Evolutionary conservation across 92 coral and sea anemone species (phyloP), one percentile per base, ranked within the genome.

Genomic region (Porites evermanni): DNA sequence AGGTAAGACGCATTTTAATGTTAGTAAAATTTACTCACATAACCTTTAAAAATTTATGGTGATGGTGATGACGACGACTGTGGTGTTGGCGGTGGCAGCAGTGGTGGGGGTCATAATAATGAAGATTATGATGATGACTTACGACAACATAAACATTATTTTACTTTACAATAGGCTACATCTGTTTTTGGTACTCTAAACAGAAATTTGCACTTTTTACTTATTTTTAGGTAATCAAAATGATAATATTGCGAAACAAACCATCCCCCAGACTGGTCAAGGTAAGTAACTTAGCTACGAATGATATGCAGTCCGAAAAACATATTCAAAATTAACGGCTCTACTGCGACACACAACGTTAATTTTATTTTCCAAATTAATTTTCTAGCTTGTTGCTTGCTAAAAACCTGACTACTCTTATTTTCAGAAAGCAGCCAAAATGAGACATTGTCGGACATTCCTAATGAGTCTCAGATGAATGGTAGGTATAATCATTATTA

Each of bases 261-360:
- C 80, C 29, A 83, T 83, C 29, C 87, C 87, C 23, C 69, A 38
- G 51, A 71, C 70, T 8, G 78, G 70, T 12, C 80, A 83, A 74
- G 87, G 87, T 83, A 21, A 16, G 61, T 52, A 72, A 3, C 2
- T 6, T 21, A 21, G 38, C 8, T 32, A 10, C 4, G 72, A 67
- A 17, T 6, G 60, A 13, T 13, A 8, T 54, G 12, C 14, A 1
- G 60, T 54, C 60, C 14, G 60, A 13, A 54, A 54, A 54, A 10
- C 60, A 9, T 54, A 67, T 14, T 18, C 71, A 10, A 18, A 21
- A 18, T 20, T 9, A 67, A 4, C 26, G 47, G 47, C 47, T 38
- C 47, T 38, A 4, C 47, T 38, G 47, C 47, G 47, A 38, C 47
- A 38, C 47, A 38, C 47, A 38, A 4, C 5, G 6, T 3, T 38